Base-by-base conservation (phyloP, 2,113 vertebrate genomes). In the Shinisaurus crocodilurus region DNA sequence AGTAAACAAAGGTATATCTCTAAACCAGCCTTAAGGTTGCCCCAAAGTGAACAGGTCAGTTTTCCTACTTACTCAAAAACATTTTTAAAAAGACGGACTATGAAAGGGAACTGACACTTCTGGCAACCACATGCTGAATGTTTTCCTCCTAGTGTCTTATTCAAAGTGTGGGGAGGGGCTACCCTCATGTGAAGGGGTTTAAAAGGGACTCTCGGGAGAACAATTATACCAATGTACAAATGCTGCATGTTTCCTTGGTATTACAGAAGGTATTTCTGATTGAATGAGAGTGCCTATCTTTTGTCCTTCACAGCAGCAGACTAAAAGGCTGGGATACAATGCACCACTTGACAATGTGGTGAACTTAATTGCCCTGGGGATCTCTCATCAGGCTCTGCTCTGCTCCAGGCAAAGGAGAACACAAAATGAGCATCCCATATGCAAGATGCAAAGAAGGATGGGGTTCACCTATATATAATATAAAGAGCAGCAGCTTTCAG, bases 321-420 rank as follows among this genome's bases (percentile, higher is more conserved):
- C 16, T n/a, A 82, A 82, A 57, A 82, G 79, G 57, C 32, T 82
- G 3, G 79, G 45, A 70, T 90, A 81, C 85, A 5, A 34, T 81
- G 0, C n/a, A 60, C 50, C 6, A 37, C 75, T 67, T 16, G 34
- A 72, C 43, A 89, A 91, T 16, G 16, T 85, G 91, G 86, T 27
- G 92, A 80, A 82, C 89, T 86, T 88, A 90, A 27, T 93, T 93
- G 92, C 86, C 87, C 75, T 10, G 7, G 92, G 87, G 90, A 86
- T 89, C 88, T 91, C 85, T 88, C 57, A 75, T 65, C 32, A 82
- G 82, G 54, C 77, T 89, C 63, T 74, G 50, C 89, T 32, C 18
- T 57, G 93, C 63, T 50, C 76, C 45, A 90, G 87, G 69, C 48
- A 60, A 84, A 45, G 34, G 32, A n/a, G 43, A 54, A 32, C 43